A percentile compares a stretch with the other conserved stretches of the same genome.
phyloP scores from a whole-genome alignment of 2,888 invertebrate genomes.

The Melieria picta region DNA sequence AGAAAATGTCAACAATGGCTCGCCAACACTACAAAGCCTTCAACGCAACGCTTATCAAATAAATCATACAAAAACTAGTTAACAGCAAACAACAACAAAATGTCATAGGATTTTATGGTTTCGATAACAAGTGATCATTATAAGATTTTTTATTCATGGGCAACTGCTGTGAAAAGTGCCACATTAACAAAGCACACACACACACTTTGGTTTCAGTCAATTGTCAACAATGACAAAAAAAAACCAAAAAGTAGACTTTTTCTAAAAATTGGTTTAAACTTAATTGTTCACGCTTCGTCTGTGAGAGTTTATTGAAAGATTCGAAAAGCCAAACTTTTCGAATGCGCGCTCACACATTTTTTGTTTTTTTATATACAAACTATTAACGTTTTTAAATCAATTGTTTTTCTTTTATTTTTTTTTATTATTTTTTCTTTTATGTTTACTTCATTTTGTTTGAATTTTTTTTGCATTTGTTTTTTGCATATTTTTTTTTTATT shows the following conservation, averaged over 20 bases:
- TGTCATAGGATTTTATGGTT: not conserved
- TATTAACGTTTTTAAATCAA: not conserved
- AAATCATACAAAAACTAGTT: not conserved
- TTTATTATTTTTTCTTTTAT: not conserved
- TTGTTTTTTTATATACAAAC: not conserved
- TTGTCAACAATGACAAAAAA: not conserved
- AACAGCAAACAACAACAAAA: not conserved
- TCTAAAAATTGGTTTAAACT: not conserved
- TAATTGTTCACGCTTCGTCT: not conserved
- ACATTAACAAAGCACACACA: not conserved
- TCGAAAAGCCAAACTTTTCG: not conserved
- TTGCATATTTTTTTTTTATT: too few species aligned
- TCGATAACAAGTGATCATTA: not conserved
- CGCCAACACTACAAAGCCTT: too few species aligned
- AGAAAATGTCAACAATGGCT: not conserved
- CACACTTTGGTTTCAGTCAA: not conserved
- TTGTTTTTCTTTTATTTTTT: not conserved
- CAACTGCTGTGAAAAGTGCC: conserved; percentile 1
- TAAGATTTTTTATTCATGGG: not conserved
- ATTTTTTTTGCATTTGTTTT: too few species aligned
- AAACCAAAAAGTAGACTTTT: too few species aligned
- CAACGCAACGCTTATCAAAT: too few species aligned
- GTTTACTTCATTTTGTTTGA: too few species aligned
- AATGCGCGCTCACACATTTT: not conserved
- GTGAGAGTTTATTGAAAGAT: not conserved